Conservation (phyloP, 2,888 invertebrate genomes). For the Furcula furcula region DNA sequence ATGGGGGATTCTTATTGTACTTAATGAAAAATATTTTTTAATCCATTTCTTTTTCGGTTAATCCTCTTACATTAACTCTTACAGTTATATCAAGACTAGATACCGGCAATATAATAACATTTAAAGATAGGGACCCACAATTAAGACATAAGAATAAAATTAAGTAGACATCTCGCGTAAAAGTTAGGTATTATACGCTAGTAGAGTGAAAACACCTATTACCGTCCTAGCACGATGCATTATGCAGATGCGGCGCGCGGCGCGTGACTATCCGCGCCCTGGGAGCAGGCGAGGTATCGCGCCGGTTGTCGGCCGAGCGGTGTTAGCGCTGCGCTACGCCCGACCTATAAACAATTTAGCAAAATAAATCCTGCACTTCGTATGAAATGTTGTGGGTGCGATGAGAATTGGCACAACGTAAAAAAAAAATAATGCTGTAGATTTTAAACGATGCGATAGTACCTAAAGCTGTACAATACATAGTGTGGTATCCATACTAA, state of each 20-base stretch:
- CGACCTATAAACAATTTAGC: constrained; percentile 67
- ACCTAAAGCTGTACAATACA: too few species aligned
- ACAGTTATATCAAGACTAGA: too few species aligned
- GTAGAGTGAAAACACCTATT: constrained; percentile 2
- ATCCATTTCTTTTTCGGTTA: too few species aligned
- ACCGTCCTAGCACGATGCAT: constrained; percentile 35
- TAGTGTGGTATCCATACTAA: too few species aligned
- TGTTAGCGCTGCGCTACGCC: constrained; percentile 59
- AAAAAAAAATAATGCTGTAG: neutral
- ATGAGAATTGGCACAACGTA: constrained; percentile 30
- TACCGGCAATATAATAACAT: too few species aligned
- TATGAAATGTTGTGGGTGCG: constrained; percentile 28
- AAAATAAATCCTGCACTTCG: constrained; percentile 62
- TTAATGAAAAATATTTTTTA: too few species aligned
- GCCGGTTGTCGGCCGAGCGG: constrained; percentile 62
- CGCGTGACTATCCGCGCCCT: constrained; percentile 65
- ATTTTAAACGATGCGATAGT: too few species aligned
- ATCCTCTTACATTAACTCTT: too few species aligned
- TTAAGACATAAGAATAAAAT: neutral
- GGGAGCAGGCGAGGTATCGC: constrained; percentile 46
- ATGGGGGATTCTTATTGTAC: too few species aligned
- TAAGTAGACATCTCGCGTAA: neutral
- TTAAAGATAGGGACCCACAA: too few species aligned
- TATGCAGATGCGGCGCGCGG: constrained; percentile 61
- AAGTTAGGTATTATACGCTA: neutral